These are phyloP conservation scores for Leptinotarsa defecta DNA, from an alignment of 1,140 invertebrate species.

Conservation along the genomic window DNA sequence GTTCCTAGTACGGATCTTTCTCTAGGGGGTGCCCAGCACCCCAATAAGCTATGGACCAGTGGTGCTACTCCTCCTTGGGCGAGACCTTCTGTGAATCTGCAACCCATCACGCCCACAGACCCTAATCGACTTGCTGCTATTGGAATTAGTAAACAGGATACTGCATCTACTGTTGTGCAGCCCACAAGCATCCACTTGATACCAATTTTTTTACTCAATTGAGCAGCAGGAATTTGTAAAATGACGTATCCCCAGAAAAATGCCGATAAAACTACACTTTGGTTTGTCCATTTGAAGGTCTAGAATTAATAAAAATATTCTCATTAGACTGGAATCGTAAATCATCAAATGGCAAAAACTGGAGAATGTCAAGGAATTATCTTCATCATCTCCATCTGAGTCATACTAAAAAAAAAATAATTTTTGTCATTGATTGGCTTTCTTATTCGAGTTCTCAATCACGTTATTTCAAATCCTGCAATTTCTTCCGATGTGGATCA, in stretches of 20 bases:
- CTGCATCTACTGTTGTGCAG: constrained; percentile 31
- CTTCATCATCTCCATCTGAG: too few relatives aligned
- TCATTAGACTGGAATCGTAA: too few relatives aligned
- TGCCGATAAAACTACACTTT: constrained; percentile 65
- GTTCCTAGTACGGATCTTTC: constrained; percentile 37
- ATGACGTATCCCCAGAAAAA: constrained; percentile 69
- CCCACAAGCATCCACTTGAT: constrained; percentile 65
- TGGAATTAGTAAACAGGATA: constrained; percentile 35
- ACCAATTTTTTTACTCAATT: constrained; percentile 67
- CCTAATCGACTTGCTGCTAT: constrained; percentile 31
- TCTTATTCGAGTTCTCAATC: too few relatives aligned
- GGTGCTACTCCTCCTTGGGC: constrained; percentile 32
- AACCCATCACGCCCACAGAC: constrained; percentile 37
- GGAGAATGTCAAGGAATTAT: too few relatives aligned
- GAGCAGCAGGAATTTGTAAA: constrained; percentile 68
- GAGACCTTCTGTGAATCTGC: constrained; percentile 37
- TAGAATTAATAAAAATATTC: constrained; percentile 17
- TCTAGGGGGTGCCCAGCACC: constrained; percentile 33
- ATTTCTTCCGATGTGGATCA: too few relatives aligned
- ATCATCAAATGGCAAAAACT: too few relatives aligned
- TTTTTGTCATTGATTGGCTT: too few relatives aligned
- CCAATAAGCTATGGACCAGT: constrained; percentile 31
- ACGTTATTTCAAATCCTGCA: too few relatives aligned
- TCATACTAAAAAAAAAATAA: too few relatives aligned
- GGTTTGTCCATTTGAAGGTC: constrained; percentile 56